Evolutionary conservation across 2,797 vertebrate species (phyloP).

Genomic region (Sebastes melanostomus): DNA sequence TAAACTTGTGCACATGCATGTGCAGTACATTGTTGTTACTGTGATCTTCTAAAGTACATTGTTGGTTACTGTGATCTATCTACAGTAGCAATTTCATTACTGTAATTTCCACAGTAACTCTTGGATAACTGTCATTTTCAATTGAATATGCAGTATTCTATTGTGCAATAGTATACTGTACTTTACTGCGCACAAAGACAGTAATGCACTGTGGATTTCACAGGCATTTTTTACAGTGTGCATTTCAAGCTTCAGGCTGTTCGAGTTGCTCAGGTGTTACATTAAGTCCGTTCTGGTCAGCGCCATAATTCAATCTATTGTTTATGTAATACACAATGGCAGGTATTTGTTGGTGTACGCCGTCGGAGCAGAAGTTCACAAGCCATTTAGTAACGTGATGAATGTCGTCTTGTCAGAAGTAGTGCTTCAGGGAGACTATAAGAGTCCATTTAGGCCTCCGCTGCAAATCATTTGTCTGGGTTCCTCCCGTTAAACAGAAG

Average conservation of each 20-base stretch:
- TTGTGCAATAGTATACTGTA: too few relatives aligned
- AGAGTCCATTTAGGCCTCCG: conserved; percentile 35
- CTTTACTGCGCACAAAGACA: too few relatives aligned
- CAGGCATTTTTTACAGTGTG: too few relatives aligned
- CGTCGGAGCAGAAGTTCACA: conserved; percentile 8
- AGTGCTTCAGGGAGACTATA: conserved; percentile 29
- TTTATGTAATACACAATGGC: conserved; percentile 8
- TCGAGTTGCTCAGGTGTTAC: conserved; percentile 1
- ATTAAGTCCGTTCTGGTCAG: not conserved
- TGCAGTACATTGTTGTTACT: too few relatives aligned
- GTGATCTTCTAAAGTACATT: too few relatives aligned
- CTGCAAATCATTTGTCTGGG: conserved; percentile 47
- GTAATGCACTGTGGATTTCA: too few relatives aligned
- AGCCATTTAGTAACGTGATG: conserved; percentile 34
- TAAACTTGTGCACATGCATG: not conserved
- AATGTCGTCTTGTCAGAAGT: conserved; percentile 31
- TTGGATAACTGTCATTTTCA: too few relatives aligned
- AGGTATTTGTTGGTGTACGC: conserved; percentile 10
- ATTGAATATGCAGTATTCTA: too few relatives aligned
- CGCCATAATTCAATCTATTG: not conserved
- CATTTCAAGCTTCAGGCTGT: not conserved
- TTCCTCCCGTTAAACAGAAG: conserved; percentile 12
- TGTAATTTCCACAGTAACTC: too few relatives aligned
- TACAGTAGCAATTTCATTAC: too few relatives aligned
- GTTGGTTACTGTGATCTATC: too few relatives aligned